Conservation (phyloP, 2,797 vertebrate species). For the Microtus obscurus region DNA sequence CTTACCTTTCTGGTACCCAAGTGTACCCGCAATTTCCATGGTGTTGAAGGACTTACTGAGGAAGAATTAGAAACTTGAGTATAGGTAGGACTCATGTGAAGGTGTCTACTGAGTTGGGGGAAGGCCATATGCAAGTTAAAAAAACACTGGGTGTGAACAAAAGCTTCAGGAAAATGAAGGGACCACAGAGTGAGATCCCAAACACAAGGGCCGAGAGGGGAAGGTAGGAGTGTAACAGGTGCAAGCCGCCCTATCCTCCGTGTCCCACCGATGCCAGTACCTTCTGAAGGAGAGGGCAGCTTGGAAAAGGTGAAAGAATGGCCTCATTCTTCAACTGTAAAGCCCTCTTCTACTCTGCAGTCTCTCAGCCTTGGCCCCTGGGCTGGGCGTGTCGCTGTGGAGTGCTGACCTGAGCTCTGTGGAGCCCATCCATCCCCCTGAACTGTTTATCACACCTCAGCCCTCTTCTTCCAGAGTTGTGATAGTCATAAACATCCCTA, state of each 20-base stretch:
- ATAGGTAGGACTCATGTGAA: background rate
- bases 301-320: background rate
- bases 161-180: background rate
- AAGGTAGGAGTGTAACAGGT: background rate
- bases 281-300: background rate
- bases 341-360: background rate
- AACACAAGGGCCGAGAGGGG: background rate
- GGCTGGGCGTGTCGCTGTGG: background rate
- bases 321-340: background rate
- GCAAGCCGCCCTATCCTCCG: too few species aligned
- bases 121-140: background rate
- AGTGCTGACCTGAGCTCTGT: too few species aligned
- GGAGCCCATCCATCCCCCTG: background rate
- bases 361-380: background rate
- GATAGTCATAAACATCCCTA: background rate
- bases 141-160: background rate
- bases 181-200: background rate
- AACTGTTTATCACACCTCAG: background rate
- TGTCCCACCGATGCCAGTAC: too few species aligned
- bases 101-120: background rate
- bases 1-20: background rate
- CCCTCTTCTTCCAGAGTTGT: background rate
- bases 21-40: background rate
- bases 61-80: slow-evolving; percentile 13
- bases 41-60: background rate